These are phyloP conservation scores for Microtus ochrogaster DNA, from an alignment of 2,113 vertebrate species.

Conservation along the genomic window DNA sequence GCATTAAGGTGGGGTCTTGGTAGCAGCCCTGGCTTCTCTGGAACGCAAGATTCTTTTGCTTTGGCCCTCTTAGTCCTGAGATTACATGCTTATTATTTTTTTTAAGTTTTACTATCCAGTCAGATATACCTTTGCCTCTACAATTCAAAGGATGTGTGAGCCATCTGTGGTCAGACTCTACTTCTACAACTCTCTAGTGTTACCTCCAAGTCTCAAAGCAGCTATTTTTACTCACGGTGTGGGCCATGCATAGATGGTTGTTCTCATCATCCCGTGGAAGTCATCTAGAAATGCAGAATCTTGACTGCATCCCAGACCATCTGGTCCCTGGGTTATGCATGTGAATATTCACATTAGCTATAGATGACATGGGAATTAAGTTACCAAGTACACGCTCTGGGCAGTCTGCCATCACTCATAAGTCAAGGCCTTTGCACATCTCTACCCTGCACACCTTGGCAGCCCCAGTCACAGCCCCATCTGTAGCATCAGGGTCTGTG, in stretches of 20 bases:
- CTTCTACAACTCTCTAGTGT: background rate
- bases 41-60: background rate
- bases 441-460: background rate
- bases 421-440: background rate
- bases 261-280: background rate
- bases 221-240: background rate
- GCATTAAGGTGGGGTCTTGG: background rate
- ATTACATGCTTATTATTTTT: background rate
- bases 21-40: background rate
- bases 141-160: background rate
- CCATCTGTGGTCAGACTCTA: background rate
- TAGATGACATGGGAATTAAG: background rate
- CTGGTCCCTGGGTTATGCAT: background rate
- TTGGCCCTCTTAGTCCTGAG: background rate
- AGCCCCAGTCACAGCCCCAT: background rate
- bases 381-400: no score
- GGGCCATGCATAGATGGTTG: background rate
- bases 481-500: background rate
- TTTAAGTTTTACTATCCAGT: background rate
- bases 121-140: background rate
- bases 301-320: background rate
- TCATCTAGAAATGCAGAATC: background rate
- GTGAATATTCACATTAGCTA: background rate
- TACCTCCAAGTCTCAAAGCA: background rate
- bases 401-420: background rate